Base-by-base conservation (phyloP, 2,888 invertebrate genomes). In the Amiota mariae region DNA sequence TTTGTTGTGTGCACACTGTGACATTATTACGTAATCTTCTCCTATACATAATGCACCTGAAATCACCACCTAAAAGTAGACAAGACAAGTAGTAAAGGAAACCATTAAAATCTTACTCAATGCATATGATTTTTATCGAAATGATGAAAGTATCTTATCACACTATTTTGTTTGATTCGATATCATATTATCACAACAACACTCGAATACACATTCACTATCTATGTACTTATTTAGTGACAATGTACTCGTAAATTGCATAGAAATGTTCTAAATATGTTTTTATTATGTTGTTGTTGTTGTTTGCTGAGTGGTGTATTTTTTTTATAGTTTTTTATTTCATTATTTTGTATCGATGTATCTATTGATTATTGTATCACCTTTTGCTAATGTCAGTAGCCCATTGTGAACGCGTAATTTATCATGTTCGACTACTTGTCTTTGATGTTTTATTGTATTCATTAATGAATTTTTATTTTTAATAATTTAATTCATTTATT, bases 11-110 rank as follows among this genome's bases (percentile, higher is more conserved):
- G 89, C 89, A 89, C 89, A 89, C 88, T 88, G 88, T 89, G 89
- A 89, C 90, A 89, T 89, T 89, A 89, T 89, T 88, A 89, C 90
- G 88, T 88, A 89, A 88, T 89, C 89, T 88, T 89, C 88, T 88
- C 85, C 89, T 89, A 89, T 88, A 89, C 90, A 90, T 90, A 89
- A 89, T 89, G 89, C 89, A 89, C 90, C 90, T 89, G 90, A 90
- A 90, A 90, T 89, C 89, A 90, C 90, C 90, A 90, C 90, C 90
- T 90, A 81, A 70, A 88, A 68, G 15, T 51, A 68, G 67, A 68
- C 15, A 48, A 76, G 57, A 51, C 36, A 48, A 46, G 73, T 57
- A 68, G 18, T 61, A 73, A 46, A 77, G 15, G 36, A 8, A 64
- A 64, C 8, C 47, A 36, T 59, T 36, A 64, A 48, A 9, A 67